Percentiles rank a stretch among this genome's conserved stretches.
Evolutionary conservation across 1,140 invertebrate genomes (phyloP).

Genomic region (Calliopsis andreniformis): DNA sequence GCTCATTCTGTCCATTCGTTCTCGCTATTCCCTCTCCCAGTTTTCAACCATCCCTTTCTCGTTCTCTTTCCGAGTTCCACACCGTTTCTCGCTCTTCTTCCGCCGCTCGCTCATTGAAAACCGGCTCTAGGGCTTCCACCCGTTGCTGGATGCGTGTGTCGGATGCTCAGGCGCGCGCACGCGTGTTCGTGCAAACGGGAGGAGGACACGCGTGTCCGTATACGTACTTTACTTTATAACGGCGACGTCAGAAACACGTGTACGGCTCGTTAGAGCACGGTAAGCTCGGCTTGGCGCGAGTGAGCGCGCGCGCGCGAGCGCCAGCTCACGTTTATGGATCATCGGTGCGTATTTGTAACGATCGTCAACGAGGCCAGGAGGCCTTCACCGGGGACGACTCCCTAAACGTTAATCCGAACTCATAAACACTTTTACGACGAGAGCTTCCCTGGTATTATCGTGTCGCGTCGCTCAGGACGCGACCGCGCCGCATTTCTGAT

Average conservation of each 20-base stretch:
- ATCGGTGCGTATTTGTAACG: slow-evolving; percentile 65
- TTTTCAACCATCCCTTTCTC: slow-evolving; percentile 33
- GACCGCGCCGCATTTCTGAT: background rate
- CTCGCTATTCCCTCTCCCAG: slow-evolving; percentile 9
- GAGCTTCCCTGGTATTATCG: background rate
- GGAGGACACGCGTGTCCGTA: slow-evolving; percentile 29
- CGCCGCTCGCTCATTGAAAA: slow-evolving; percentile 63
- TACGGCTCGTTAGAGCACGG: slow-evolving; percentile 69
- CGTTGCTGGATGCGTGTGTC: slow-evolving; percentile 29
- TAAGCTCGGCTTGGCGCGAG: slow-evolving; percentile 13
- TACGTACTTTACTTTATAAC: slow-evolving; percentile 66
- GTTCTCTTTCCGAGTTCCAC: slow-evolving; percentile 44
- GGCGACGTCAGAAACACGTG: slow-evolving; percentile 73
- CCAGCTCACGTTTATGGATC: slow-evolving; percentile 21
- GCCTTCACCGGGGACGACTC: background rate
- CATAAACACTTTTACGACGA: background rate
- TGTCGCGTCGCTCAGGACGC: background rate
- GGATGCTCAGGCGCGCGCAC: slow-evolving; percentile 29
- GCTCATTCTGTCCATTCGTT: background rate
- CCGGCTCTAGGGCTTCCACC: slow-evolving; percentile 56
- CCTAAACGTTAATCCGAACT: slow-evolving; percentile 5
- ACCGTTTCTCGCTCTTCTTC: slow-evolving; percentile 61
- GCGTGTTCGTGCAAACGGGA: background rate
- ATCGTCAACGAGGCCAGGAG: slow-evolving; percentile 18
- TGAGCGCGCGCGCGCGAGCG: background rate